A percentile compares a stretch with the other conserved stretches of the same genome.
phyloP scores from a whole-genome alignment of 2,888 invertebrate genomes.

The Teleogryllus oceanicus region DNA sequence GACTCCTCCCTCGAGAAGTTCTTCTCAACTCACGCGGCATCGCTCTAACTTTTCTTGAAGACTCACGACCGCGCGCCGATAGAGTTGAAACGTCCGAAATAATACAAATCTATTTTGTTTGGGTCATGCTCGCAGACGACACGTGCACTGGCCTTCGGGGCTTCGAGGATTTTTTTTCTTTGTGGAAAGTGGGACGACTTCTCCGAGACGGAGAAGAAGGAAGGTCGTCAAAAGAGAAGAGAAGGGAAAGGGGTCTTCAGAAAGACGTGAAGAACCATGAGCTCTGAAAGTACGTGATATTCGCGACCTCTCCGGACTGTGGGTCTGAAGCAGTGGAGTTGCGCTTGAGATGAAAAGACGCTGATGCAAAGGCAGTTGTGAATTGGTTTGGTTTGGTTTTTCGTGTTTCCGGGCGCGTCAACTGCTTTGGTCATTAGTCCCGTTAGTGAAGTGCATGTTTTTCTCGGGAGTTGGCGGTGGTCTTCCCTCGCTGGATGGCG shows the following conservation, averaged over 20 bases:
- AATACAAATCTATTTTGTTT: slow-evolving; percentile 18
- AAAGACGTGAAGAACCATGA: neutral
- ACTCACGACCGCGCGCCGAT: neutral
- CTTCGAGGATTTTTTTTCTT: neutral
- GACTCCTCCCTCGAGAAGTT: neutral
- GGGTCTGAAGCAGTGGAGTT: no score
- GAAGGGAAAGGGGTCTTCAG: neutral
- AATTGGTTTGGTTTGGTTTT: no score
- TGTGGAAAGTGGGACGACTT: neutral
- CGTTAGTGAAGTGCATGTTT: no score
- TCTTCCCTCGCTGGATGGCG: no score
- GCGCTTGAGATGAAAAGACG: no score
- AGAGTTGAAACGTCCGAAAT: slow-evolving; percentile 18
- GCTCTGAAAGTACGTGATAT: neutral
- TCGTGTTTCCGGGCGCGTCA: no score
- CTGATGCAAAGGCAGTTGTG: no score
- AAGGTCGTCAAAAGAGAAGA: neutral
- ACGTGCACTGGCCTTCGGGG: neutral
- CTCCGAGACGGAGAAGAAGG: neutral
- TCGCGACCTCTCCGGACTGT: neutral
- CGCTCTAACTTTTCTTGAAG: neutral
- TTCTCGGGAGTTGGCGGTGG: no score
- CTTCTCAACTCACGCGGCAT: neutral
- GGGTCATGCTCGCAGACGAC: neutral
- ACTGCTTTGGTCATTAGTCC: no score